These are phyloP conservation scores for Drosophila niveifrons DNA, from an alignment of 2,888 invertebrate species.

Conservation along the genomic window DNA sequence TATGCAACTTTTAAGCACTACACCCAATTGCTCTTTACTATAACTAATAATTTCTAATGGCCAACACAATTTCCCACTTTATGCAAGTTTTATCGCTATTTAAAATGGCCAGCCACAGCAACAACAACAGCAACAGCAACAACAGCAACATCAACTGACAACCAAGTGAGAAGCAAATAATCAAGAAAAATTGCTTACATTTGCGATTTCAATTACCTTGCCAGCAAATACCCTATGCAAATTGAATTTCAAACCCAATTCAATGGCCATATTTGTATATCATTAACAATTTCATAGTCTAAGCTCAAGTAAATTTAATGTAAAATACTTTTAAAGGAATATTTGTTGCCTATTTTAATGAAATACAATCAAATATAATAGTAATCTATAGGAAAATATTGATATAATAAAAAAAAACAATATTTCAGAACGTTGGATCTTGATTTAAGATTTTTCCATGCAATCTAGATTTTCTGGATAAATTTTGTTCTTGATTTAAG, in stretches of 20 bases:
- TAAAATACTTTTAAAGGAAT: no score
- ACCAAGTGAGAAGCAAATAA: conserved; percentile 4
- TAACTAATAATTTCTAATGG: conserved; percentile 74
- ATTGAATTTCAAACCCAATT: neutral
- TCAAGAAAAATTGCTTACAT: neutral
- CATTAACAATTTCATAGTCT: no score
- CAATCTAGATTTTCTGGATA: no score
- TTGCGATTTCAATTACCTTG: conserved; percentile 1
- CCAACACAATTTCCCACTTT: conserved; percentile 74
- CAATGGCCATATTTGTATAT: no score
- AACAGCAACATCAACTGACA: conserved; percentile 28
- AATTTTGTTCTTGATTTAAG: no score
- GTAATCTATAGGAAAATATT: no score
- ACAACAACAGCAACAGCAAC: neutral
- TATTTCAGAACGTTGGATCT: no score
- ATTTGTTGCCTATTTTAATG: no score
- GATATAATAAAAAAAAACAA: no score
- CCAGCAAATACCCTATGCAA: conserved; percentile 8
- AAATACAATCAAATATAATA: no score
- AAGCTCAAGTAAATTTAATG: no score
- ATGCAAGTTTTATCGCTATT: conserved; percentile 27
- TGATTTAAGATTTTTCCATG: no score
- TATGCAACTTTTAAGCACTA: conserved; percentile 58
- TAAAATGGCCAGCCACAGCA: conserved; percentile 13
- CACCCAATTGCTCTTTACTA: conserved; percentile 60